Evolutionary conservation across 1,140 invertebrate species (phyloP), one percentile per base, ranked within the genome.

Genomic region (Brachystomella parvula): DNA sequence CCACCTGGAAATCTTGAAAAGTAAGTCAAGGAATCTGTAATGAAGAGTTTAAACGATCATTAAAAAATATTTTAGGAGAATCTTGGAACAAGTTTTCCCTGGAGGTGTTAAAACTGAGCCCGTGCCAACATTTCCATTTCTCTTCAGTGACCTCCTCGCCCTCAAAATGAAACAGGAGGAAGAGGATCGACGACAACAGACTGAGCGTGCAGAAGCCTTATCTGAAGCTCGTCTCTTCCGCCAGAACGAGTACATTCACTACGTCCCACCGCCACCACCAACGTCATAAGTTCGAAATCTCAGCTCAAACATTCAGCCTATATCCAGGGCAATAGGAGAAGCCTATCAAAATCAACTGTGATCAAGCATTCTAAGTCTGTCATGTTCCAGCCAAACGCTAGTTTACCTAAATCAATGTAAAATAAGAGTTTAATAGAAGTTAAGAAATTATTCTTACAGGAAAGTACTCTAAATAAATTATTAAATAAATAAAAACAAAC

Each of bases 401-500:
- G 9, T 12, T 9, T 44, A 9, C n/a, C 9, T 12, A 44, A 12
- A 44, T 44, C n/a, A 12, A 17, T 56, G 15, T 56, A 12, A 12
- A 17, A 26, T 56, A 56, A 32, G 30, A 59, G 15, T 15, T 30
- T 9, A 28, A 59, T 29, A 9, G 12, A 30, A 59, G 15, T 29
- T 59, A 32, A 30, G 30, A 29, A 60, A 60, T 24, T 21, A 65
- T 63, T 29, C 47, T 31, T 63, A 47, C 44, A 63, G n/a, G n/a
- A n/a, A n/a, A 2, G 28, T 62, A 9, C 31, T 44, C 47, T 21
- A 62, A 29, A 33, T 39, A 24, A 28, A 47, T 32, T n/a, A n/a
- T n/a, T n/a, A n/a, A n/a, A n/a, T n/a, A n/a, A n/a, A n/a, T n/a
- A 64, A 31, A 64, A 64, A 33, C 21, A 64, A 31, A 33, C 30